Percentiles rank a stretch among this genome's conserved stretches.
These are phyloP conservation scores for Caenorhabditis macrosperma DNA, from an alignment of 2,888 invertebrate genomes.

Conservation along the genomic window DNA sequence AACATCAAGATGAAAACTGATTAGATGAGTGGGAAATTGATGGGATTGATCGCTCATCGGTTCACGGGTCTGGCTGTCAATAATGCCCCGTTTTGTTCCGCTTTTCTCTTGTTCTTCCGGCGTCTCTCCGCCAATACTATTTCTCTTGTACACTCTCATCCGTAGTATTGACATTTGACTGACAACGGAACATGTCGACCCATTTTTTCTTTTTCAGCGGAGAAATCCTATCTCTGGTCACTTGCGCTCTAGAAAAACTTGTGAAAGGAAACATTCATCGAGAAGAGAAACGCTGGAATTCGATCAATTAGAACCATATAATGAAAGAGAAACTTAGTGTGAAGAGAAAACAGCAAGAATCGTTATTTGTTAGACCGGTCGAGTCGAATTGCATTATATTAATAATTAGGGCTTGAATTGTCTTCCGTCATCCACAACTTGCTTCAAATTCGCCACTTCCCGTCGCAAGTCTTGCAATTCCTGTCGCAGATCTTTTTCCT, in stretches of 20 bases:
- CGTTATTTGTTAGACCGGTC: slow-evolving; percentile 34
- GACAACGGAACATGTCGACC: slow-evolving; percentile 44
- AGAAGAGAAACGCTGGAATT: neutral
- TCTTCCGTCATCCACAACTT: slow-evolving; percentile 64
- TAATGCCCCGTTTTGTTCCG: slow-evolving; percentile 32
- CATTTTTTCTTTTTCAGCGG: slow-evolving; percentile 9
- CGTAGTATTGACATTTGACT: slow-evolving; percentile 46
- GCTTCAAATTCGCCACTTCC: slow-evolving; percentile 70
- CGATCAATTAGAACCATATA: neutral
- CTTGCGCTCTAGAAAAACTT: slow-evolving; percentile 9
- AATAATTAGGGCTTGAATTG: slow-evolving; percentile 42
- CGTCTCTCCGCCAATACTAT: neutral
- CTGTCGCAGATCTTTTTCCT: slow-evolving; percentile 59
- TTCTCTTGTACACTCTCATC: slow-evolving; percentile 12
- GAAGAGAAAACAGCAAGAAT: slow-evolving; percentile 24
- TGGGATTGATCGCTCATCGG: neutral
- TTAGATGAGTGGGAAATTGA: neutral
- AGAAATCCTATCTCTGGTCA: slow-evolving; percentile 11
- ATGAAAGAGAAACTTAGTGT: neutral
- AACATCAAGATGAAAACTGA: slow-evolving; percentile 4
- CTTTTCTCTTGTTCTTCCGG: neutral
- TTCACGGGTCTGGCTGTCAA: slow-evolving; percentile 22
- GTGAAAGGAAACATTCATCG: neutral
- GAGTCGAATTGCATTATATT: slow-evolving; percentile 24
- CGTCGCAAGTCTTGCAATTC: slow-evolving; percentile 67